phyloP scores from a whole-genome alignment of 2,888 invertebrate species.

The Oxycera nigricornis region DNA sequence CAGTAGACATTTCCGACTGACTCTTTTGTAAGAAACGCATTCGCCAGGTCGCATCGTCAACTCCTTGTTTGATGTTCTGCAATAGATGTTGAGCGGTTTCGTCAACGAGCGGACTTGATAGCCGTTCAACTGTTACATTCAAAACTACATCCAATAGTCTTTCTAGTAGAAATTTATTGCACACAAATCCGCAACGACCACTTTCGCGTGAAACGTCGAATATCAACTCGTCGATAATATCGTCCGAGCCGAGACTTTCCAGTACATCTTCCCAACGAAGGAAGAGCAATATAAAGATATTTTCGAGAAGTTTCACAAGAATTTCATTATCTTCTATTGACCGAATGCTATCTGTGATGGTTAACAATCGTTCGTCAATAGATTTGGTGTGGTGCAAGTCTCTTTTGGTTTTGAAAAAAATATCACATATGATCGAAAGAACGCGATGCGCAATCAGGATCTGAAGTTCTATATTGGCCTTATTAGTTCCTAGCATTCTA shows the following conservation, averaged over 20 bases:
- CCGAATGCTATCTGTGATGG: slow-evolving; percentile 54
- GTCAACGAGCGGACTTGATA: slow-evolving; percentile 56
- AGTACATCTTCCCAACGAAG: slow-evolving; percentile 58
- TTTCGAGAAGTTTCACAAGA: slow-evolving; percentile 55
- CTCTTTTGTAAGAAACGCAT: slow-evolving; percentile 55
- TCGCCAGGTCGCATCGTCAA: slow-evolving; percentile 58
- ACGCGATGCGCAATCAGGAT: slow-evolving; percentile 55
- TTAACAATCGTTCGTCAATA: slow-evolving; percentile 51
- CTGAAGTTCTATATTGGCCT: slow-evolving; percentile 54
- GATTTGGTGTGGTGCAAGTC: slow-evolving; percentile 42
- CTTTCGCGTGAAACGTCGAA: neutral
- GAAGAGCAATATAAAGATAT: slow-evolving; percentile 57
- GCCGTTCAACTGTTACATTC: slow-evolving; percentile 56
- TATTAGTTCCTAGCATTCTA: slow-evolving; percentile 44
- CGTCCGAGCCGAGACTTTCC: neutral
- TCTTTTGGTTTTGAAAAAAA: slow-evolving; percentile 52
- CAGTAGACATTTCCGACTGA: neutral
- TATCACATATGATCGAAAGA: slow-evolving; percentile 53
- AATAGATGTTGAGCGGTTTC: slow-evolving; percentile 54
- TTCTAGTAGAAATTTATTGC: slow-evolving; percentile 52
- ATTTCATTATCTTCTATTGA: slow-evolving; percentile 54
- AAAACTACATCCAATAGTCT: slow-evolving; percentile 55
- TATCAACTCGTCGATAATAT: slow-evolving; percentile 36
- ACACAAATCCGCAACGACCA: slow-evolving; percentile 54
- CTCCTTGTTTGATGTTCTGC: slow-evolving; percentile 54